Base-by-base conservation (phyloP, 2,113 vertebrate genomes). In the Poeciliopsis prolifica region DNA sequence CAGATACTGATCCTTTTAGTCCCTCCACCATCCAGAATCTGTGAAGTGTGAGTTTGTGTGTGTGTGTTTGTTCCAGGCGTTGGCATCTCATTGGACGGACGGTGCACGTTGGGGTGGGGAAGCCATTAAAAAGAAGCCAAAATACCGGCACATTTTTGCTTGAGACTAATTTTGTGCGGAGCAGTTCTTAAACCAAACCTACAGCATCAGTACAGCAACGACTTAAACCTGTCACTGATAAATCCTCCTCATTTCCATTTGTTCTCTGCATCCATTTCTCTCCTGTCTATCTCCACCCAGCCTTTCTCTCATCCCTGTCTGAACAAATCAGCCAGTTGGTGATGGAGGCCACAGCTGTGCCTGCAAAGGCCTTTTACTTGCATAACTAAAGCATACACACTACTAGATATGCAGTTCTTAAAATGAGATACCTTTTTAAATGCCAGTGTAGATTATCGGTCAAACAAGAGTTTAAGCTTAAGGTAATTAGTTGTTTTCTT, bases 291-390 rank as follows among this genome's bases (percentile, higher is more conserved):
- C 68, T 70, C 75, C 29, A 14, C 48, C 73, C 74, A n/a, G 44
- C 51, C 30, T 26, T 24, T 75, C 63, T 73, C 80, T 31, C 5
- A 24, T 31, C 65, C 12, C 71, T 44, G 68, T 24, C 31, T 84
- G 65, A 63, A 0, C 67, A 26, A 4, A 61, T 37, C 72, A 48
- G 37, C 48, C 63, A 70, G 60, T 54, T 67, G 85, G 80, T 85
- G 85, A 89, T 87, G 87, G 83, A 81, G 81, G 81, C 78, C 35
- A 67, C 87, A 78, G 51, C 51, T 82, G 77, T 80, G 79, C 65
- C 33, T 14, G 60, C n/a, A 65, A 26, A 12, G 44, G 7, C 22
- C 33, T 19, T 74, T n/a, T 31, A n/a, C 67, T n/a, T 37, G 14
- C 44, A 6, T 65, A 44, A 11, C 3, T 22, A 54, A 68, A 35